phyloP scores from a whole-genome alignment of 2,888 invertebrate species.

The Cheilosia urbana region DNA sequence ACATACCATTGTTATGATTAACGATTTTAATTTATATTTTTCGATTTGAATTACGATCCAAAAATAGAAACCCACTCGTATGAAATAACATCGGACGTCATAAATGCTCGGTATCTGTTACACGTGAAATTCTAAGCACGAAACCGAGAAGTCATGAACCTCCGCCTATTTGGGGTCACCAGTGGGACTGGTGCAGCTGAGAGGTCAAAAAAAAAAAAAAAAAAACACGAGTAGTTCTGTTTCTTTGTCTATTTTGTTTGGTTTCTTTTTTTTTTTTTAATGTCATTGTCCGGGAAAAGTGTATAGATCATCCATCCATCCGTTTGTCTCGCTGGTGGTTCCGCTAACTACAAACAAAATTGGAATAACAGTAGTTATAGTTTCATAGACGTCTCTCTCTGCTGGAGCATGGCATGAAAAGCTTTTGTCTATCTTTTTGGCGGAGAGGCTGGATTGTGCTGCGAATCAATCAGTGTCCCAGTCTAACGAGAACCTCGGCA shows the following conservation, averaged over 20 bases:
- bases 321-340: conserved; percentile 23
- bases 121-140: conserved; percentile 61
- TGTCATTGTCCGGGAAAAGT: conserved; percentile 7
- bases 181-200: conserved; percentile 2
- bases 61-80: conserved; percentile 61
- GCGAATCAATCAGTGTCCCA: conserved; percentile 53
- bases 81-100: conserved; percentile 51
- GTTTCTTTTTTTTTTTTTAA: conserved; percentile 1
- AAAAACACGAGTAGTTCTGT: not conserved
- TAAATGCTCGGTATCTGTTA: conserved; percentile 53
- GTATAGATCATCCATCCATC: conserved; percentile 14
- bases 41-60: conserved; percentile 52
- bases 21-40: conserved; percentile 50
- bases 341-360: conserved; percentile 19
- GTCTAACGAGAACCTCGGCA: not conserved
- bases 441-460: conserved; percentile 22
- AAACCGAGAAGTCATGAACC: conserved; percentile 36
- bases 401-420: conserved; percentile 39
- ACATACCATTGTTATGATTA: conserved; percentile 72
- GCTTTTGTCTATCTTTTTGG: conserved; percentile 30
- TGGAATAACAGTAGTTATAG: conserved; percentile 46
- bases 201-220: conserved; percentile 7
- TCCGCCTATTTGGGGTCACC: conserved; percentile 7
- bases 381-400: conserved; percentile 25
- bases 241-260: conserved; percentile 11